Conservation (phyloP, 2,113 vertebrate genomes). For the Microcebus murinus region DNA sequence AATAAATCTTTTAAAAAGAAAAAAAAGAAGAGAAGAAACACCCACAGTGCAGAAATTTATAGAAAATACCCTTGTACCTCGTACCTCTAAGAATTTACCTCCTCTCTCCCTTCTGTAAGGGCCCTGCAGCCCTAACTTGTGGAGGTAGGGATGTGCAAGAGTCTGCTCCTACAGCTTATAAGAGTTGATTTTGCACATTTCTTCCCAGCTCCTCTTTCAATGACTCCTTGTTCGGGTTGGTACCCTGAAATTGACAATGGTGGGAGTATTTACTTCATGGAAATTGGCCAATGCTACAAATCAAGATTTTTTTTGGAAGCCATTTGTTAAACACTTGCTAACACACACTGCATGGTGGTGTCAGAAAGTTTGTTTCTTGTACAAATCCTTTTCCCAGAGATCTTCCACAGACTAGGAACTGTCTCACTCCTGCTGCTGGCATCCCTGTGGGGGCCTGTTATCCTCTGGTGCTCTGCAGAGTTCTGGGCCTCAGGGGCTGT, state of each 20-base stretch:
- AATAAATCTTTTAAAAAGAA: too few species aligned
- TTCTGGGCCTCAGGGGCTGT: background rate
- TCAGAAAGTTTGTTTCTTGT: background rate
- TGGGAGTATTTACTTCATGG: background rate
- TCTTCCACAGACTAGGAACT: background rate
- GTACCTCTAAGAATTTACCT: background rate
- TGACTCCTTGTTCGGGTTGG: background rate
- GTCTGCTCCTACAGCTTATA: background rate
- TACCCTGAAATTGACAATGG: background rate
- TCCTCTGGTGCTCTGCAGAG: background rate
- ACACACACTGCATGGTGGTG: background rate
- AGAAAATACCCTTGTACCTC: background rate
- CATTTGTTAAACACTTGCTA: slow-evolving; percentile 1
- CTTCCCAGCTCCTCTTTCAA: background rate
- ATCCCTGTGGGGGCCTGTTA: background rate
- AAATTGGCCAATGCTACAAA: background rate
- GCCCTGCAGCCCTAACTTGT: background rate
- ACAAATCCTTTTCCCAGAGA: background rate
- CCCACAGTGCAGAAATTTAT: background rate
- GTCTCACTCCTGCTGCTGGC: background rate
- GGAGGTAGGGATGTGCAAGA: background rate
- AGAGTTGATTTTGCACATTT: background rate
- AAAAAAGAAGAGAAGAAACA: background rate
- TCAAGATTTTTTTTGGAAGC: background rate
- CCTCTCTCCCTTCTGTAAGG: background rate